Percentiles rank a stretch among this genome's conserved stretches.
phyloP scores from a whole-genome alignment of 2,888 invertebrate species.

The Parnassius orleans region DNA sequence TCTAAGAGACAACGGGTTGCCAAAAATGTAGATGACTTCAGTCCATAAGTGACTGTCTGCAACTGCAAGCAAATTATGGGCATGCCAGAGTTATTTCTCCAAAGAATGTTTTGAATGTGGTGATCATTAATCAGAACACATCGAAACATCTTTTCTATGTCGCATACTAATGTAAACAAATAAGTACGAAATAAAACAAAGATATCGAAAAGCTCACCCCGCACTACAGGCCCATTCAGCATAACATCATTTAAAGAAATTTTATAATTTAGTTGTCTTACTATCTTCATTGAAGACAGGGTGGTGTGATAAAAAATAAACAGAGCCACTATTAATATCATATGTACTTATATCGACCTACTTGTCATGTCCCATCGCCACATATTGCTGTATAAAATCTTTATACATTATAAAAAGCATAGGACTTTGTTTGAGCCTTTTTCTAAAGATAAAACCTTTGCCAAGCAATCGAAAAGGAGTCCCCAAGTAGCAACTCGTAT shows the following conservation, averaged over 20 bases:
- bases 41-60: constrained; percentile 26
- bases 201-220: constrained; percentile 21
- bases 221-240: constrained; percentile 27
- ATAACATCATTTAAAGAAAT: constrained; percentile 26
- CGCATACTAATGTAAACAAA: constrained; percentile 13
- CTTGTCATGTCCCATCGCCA: constrained; percentile 6
- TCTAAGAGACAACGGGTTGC: constrained; percentile 11
- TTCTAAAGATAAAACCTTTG: constrained; percentile 28
- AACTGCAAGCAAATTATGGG: constrained; percentile 18
- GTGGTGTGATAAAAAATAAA: no score
- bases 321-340: no score
- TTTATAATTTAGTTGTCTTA: no score
- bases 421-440: constrained; percentile 19
- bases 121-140: constrained; percentile 6
- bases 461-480: constrained; percentile 28
- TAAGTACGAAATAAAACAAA: constrained; percentile 15
- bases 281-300: no score
- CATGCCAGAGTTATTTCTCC: constrained; percentile 11
- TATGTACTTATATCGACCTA: constrained; percentile 8
- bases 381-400: constrained; percentile 15
- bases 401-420: constrained; percentile 11
- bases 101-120: constrained; percentile 19
- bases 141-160: constrained; percentile 24
- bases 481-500: constrained; percentile 27
- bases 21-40: constrained; percentile 23